Evolutionary conservation across 30 jellyfish, hydroid and myxozoan species (phyloP), one percentile per base, ranked within the genome.

Genomic region (Haliclystus octoradiatus): DNA sequence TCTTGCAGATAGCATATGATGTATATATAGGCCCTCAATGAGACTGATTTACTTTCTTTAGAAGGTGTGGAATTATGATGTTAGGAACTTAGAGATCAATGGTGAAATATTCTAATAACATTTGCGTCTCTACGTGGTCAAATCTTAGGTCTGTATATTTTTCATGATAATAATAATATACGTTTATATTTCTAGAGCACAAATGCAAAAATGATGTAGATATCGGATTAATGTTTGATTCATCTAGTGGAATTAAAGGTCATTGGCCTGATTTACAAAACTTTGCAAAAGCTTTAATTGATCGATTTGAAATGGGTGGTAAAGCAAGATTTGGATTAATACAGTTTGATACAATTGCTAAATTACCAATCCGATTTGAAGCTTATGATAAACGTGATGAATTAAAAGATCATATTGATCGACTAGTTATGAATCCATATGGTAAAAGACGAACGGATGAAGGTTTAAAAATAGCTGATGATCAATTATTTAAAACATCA

Each of bases 381-480:
- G 73, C 94, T 30, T 79, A 73, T 63, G 67, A 77, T 35, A 93
- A 80, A 13, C 86, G 81, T 12, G 92, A 76, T 31, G 73, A 69
- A 75, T 72, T 79, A 26, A 88, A 79, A 60, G 72, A 73, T 29
- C 94, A 76, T 57, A 61, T 81, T 5, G 72, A 52, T 9, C 75
- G 69, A 60, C 52, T 88, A 60, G 31, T 70, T 69, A 79, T 87
- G 78, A 81, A 88, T 32, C 97, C 97, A 29, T 79, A 50, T 69
- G 97, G 97, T 15, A 77, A 81, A 62, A 67, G 93, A 33, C 70
- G 97, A 51, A 80, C 93, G 1, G 97, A 88, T 74, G 87, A 71
- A 24, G 97, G 94, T 26, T 53, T 88, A 47, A 81, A 88, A 50
- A 52, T 75, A 26, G 97, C 97, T 19, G 62, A 82, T 23, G 91